Conservation (phyloP, 2,888 invertebrate genomes). For the Eupithecia tripunctaria region DNA sequence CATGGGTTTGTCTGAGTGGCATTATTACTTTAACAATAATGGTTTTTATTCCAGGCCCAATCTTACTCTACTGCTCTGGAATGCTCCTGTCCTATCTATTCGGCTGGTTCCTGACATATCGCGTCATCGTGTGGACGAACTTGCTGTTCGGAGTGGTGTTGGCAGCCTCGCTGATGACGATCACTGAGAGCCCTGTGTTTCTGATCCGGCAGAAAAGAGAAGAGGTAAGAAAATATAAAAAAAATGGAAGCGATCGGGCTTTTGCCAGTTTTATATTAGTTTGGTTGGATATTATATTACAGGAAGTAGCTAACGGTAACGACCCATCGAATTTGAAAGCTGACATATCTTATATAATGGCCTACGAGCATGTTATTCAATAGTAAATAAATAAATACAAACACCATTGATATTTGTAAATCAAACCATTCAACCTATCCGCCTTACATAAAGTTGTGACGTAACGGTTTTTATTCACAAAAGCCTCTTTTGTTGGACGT, state of each 20-base stretch:
- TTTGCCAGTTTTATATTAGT: not conserved
- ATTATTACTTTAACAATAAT: too few species aligned
- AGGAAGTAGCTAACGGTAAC: not conserved
- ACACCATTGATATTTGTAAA: not conserved
- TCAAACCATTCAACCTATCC: not conserved
- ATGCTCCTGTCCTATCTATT: constrained; percentile 63
- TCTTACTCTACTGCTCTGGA: constrained; percentile 53
- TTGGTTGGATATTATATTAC: not conserved
- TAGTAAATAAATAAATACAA: too few species aligned
- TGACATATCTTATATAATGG: too few species aligned
- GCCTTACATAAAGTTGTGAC: not conserved
- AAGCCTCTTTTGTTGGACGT: not conserved
- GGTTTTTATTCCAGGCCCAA: constrained; percentile 43
- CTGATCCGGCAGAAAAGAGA: constrained; percentile 68
- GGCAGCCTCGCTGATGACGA: constrained; percentile 55
- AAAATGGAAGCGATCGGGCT: not conserved
- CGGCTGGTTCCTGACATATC: constrained; percentile 69
- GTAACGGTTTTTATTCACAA: not conserved
- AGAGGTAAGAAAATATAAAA: constrained; percentile 54
- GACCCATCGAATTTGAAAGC: too few species aligned
- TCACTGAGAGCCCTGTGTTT: constrained; percentile 72
- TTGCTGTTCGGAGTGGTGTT: constrained; percentile 54
- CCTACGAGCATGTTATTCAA: too few species aligned
- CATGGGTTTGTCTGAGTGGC: too few species aligned
- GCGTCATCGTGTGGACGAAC: constrained; percentile 64